Base-by-base conservation (phyloP, 2,888 invertebrate genomes). In the Napeogenes inachia region DNA sequence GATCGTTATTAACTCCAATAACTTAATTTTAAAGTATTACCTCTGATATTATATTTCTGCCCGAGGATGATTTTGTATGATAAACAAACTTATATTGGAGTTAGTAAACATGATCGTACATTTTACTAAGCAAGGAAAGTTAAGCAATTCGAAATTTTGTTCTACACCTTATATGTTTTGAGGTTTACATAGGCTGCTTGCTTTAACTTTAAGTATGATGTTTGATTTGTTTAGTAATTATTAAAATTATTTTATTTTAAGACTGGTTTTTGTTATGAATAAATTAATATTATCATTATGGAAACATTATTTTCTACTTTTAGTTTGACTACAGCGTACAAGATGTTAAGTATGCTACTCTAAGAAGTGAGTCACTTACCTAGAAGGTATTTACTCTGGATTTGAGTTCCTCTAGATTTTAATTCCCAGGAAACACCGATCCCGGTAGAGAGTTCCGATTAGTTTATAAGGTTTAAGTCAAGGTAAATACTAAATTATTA, bases 31-130 rank as follows among this genome's bases (percentile, higher is more conserved):
- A 50, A 10, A 50, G 21, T 30, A 50, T 50, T 10, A 30, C 50
- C 10, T 10, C 21, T 8, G 21, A 30, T 21, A 30, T 21, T 47
- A 47, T n/a, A 2, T 5, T 30, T 30, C 6, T 76, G 81, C 81
- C 78, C 63, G 74, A 72, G 81, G 80, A 79, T 80, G 80, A 84
- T 82, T 82, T 80, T 77, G 76, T 78, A 80, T 79, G 81, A 82
- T 85, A 85, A 87, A 87, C 86, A 87, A 86, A 85, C 85, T 82
- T 79, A 81, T 79, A 83, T 81, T 77, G 76, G 73, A 74, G 77
- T 75, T 82, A 77, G 84, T 84, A 87, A 88, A 88, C 85, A 87
- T 65, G 77, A 70, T 84, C 84, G 83, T 87, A 83, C 87, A 87
- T 87, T 84, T 85, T 82, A 85, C 78, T 81, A 21, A 79, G 76